A percentile compares a stretch with the other conserved stretches of the same genome.
These are phyloP conservation scores for Ellobius talpinus DNA, from an alignment of 2,113 vertebrate genomes.

Conservation along the genomic window DNA sequence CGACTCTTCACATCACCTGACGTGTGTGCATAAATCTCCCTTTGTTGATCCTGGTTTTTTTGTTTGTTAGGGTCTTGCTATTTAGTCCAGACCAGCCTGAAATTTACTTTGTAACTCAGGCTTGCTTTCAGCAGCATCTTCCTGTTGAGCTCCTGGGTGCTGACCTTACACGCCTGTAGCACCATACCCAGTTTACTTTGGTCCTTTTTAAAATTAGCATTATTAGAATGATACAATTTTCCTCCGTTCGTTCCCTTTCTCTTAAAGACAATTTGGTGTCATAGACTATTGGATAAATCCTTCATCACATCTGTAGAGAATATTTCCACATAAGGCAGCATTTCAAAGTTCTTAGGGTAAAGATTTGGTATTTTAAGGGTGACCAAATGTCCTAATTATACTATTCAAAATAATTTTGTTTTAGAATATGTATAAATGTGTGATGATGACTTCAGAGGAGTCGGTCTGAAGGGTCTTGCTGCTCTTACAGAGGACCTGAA, in stretches of 20 bases:
- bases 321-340: background rate
- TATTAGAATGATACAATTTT: background rate
- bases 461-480: background rate
- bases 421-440: background rate
- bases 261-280: background rate
- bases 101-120: background rate
- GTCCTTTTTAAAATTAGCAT: background rate
- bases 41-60: background rate
- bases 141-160: background rate
- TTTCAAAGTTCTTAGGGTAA: background rate
- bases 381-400: background rate
- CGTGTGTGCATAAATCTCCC: background rate
- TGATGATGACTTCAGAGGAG: background rate
- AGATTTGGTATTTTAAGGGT: background rate
- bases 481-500: background rate
- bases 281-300: background rate
- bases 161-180: background rate
- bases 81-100: background rate
- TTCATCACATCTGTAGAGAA: background rate
- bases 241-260: background rate
- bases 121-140: background rate
- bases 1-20: background rate
- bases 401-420: background rate
- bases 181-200: background rate
- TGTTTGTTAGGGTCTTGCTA: background rate